Base-by-base conservation (phyloP, 2,888 invertebrate species). In the Marronus borbonicus region DNA sequence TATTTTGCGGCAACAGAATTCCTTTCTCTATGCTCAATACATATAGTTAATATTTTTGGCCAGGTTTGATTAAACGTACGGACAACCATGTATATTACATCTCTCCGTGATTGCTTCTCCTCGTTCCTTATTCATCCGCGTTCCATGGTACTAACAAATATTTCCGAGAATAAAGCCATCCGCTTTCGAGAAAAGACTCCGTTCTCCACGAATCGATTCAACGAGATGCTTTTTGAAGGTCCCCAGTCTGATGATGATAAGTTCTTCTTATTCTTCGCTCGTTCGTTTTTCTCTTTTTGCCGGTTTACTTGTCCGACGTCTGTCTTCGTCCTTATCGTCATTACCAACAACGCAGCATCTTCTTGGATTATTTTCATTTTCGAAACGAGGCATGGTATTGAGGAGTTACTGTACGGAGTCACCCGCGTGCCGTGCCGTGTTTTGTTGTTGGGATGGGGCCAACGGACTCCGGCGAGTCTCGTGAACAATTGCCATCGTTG, bases 121-220 rank as follows among this genome's bases (percentile, higher is more conserved):
- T 17, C 28, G 20, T 52, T 50, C 14, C 60, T 74, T 60, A 60
- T 74, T 74, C 72, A 74, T 74, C 28, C 60, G 39, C 58, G 60
- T 60, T 60, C 60, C 44, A 17, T 14, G 60, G 72, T 58, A 72
- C 36, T 60, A 60, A 60, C 60, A 74, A 74, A 74, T 74, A 74
- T 74, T 74, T 74, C 72, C 62, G 72, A 74, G 72, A 74, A 74
- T 60, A 74, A 74, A 74, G 72, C 60, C 65, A 12, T 60, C 44
- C 60, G 24, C 60, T 74, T 60, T 74, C 72, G 60, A 74, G 72
- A 74, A 74, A 74, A 74, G 60, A 39, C 49, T 49, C 72, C 60
- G 58, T 39, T 55, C 60, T 74, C 60, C 72, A 74, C 60, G 72
- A 74, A 74, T 60, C 60, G 44, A 74, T 74, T 58, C 60, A 20